phyloP scores from a whole-genome alignment of 2,113 vertebrate species.

The Corythoichthys intestinalis region DNA sequence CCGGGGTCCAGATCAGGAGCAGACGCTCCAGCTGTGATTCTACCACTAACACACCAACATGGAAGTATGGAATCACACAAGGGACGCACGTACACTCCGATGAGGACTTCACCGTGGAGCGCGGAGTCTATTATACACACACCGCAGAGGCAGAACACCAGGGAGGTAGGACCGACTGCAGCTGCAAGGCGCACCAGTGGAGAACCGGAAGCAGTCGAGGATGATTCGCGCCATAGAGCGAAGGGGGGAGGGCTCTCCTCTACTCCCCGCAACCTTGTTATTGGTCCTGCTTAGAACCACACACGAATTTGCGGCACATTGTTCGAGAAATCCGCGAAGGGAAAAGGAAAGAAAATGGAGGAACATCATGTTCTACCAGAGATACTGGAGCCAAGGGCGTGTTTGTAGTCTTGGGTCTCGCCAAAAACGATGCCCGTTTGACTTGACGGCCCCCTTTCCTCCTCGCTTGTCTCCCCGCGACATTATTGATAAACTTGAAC shows the following conservation, averaged over 20 bases:
- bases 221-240: conserved; percentile 6
- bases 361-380: not conserved
- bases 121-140: not conserved
- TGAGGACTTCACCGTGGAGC: conserved; percentile 9
- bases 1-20: not conserved
- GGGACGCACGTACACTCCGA: not conserved
- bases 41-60: not conserved
- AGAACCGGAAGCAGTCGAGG: not conserved
- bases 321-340: not conserved
- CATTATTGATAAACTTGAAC: not conserved
- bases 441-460: not conserved
- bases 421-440: not conserved
- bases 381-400: not conserved
- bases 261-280: not conserved
- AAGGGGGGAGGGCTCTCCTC: conserved; percentile 3
- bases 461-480: not conserved
- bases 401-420: not conserved
- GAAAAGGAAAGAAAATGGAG: conserved; percentile 2
- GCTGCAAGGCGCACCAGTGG: not conserved
- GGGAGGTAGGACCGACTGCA: conserved; percentile 9
- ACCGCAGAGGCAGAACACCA: conserved; percentile 1
- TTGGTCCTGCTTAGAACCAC: not conserved
- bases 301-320: conserved; percentile 1
- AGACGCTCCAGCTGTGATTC: not conserved
- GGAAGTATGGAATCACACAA: conserved; percentile 6